These are phyloP conservation scores for Chironomus riparius DNA, from an alignment of 2,888 invertebrate species.

Conservation along the genomic window DNA sequence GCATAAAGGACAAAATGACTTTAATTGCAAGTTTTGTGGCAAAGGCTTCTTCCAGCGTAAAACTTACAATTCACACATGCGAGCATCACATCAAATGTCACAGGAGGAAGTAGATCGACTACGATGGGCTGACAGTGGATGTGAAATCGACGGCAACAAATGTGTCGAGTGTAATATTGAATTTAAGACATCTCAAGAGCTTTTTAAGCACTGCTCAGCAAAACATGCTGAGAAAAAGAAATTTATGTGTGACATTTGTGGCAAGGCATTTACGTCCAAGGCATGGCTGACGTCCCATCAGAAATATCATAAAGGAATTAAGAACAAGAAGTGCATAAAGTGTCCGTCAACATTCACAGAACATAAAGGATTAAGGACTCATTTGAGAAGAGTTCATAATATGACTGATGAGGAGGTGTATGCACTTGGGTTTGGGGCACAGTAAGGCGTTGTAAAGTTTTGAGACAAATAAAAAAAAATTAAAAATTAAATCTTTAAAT, in stretches of 20 bases:
- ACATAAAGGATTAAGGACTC: not conserved
- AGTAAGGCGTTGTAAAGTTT: no score
- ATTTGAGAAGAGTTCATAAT: not conserved
- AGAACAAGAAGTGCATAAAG: not conserved
- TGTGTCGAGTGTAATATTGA: not conserved
- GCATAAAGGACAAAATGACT: not conserved
- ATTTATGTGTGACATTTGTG: not conserved
- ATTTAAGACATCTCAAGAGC: not conserved
- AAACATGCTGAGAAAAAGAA: not conserved
- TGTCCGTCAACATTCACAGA: not conserved
- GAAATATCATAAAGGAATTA: conserved; percentile 1
- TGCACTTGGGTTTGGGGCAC: not conserved
- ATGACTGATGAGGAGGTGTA: not conserved
- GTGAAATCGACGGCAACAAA: not conserved
- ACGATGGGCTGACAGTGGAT: not conserved
- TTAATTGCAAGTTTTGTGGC: not conserved
- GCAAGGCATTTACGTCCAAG: not conserved
- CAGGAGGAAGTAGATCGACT: not conserved
- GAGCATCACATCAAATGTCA: not conserved
- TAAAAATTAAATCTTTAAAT: no score
- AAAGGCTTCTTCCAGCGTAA: not conserved
- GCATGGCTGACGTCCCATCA: not conserved
- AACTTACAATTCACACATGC: not conserved
- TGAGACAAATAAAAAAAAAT: no score
- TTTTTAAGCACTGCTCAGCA: not conserved